Evolutionary conservation across 2,797 vertebrate species (phyloP).

Genomic region (Amphiprion clarkii): DNA sequence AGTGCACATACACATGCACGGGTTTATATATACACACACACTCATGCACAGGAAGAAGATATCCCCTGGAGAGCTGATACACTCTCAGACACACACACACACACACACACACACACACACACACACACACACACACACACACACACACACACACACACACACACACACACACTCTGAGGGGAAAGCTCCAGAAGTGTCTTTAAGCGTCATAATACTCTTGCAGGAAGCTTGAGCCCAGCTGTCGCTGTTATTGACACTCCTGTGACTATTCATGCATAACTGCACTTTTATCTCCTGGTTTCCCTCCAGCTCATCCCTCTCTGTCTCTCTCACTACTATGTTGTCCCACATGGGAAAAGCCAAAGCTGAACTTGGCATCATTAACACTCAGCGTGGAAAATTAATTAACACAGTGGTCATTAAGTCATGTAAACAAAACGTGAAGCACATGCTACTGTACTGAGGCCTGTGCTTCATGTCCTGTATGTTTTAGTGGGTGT

Average conservation of each 20-base stretch:
- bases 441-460: constrained; percentile 10
- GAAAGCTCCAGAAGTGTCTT: constrained; percentile 44
- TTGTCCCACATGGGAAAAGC: constrained; percentile 32
- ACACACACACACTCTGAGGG: neutral
- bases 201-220: constrained; percentile 27
- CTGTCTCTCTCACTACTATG: constrained; percentile 18
- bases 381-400: constrained; percentile 55
- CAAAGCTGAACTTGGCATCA: constrained; percentile 27
- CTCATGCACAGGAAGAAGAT: constrained; percentile 36
- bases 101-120: neutral
- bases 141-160: constrained; percentile 22
- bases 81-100: constrained; percentile 17
- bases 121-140: constrained; percentile 31
- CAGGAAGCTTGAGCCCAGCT: constrained; percentile 39
- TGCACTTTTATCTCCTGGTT: constrained; percentile 17
- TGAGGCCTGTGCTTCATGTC: constrained; percentile 17
- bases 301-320: constrained; percentile 17
- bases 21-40: constrained; percentile 36
- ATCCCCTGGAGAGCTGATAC: constrained; percentile 43
- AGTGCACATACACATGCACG: constrained; percentile 27
- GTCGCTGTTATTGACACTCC: constrained; percentile 18
- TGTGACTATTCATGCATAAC: constrained; percentile 30
- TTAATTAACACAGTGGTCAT: constrained; percentile 62
- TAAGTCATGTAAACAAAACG: constrained; percentile 65
- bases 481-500: constrained; percentile 48